These are phyloP conservation scores for Gryon sp. DNA, from an alignment of 1,140 invertebrate genomes.

Conservation along the genomic window DNA sequence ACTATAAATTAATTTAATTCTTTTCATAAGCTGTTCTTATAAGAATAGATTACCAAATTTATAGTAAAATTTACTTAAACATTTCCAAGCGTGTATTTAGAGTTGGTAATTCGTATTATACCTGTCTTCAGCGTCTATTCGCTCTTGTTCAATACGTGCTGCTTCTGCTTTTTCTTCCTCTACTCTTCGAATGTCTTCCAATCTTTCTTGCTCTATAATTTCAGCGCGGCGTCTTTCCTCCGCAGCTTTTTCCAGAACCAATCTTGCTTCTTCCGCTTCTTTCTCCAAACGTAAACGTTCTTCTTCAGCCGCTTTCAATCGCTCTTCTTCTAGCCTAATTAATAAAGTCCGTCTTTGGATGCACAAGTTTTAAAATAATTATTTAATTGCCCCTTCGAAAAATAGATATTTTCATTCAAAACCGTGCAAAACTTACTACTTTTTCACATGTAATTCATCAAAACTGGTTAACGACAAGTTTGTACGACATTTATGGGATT, in stretches of 20 bases:
- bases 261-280: constrained; percentile 70
- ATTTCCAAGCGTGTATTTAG: too few relatives aligned
- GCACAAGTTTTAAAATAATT: constrained; percentile 48
- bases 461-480: too few relatives aligned
- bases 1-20: too few relatives aligned
- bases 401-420: constrained; percentile 51
- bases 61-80: too few relatives aligned
- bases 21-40: too few relatives aligned
- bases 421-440: constrained; percentile 29
- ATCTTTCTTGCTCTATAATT: constrained; percentile 73
- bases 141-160: constrained; percentile 65
- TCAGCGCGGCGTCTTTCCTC: constrained; percentile 69
- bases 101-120: too few relatives aligned
- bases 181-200: constrained; percentile 69
- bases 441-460: too few relatives aligned
- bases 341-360: constrained; percentile 57
- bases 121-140: constrained; percentile 65
- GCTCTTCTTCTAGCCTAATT: constrained; percentile 69
- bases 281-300: constrained; percentile 69
- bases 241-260: constrained; percentile 68
- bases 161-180: constrained; percentile 71
- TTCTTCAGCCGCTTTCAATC: constrained; percentile 67
- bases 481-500: too few relatives aligned
- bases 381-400: constrained; percentile 32
- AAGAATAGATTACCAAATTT: too few relatives aligned